Conservation (phyloP, 2,113 vertebrate genomes). For the Puntigrus tetrazona region DNA sequence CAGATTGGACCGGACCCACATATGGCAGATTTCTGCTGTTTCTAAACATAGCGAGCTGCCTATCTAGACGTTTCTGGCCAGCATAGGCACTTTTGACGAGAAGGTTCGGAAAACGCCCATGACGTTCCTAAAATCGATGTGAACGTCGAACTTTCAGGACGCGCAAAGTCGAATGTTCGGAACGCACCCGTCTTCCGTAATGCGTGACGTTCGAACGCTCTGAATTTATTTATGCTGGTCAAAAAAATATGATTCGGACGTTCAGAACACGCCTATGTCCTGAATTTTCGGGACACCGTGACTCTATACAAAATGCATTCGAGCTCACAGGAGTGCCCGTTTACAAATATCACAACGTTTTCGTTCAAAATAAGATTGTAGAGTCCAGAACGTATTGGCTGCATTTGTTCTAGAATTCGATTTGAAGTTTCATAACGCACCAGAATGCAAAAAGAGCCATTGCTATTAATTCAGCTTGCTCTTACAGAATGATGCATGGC, state of each 20-base stretch:
- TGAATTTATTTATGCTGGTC: neutral
- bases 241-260: neutral
- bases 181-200: neutral
- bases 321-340: neutral
- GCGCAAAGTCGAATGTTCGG: neutral
- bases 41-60: neutral
- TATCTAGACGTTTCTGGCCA: neutral
- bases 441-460: too few relatives aligned
- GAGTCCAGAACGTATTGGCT: too few relatives aligned
- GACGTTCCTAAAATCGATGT: neutral
- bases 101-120: neutral
- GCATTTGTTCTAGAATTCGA: too few relatives aligned
- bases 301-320: neutral
- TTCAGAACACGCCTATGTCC: neutral
- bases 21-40: neutral
- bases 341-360: neutral
- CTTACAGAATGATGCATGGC: too few relatives aligned
- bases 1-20: neutral
- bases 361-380: neutral
- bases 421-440: too few relatives aligned
- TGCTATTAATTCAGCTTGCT: too few relatives aligned
- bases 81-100: neutral
- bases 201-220: neutral
- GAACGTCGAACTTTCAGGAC: neutral
- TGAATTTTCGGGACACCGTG: slow-evolving; percentile 21